A percentile compares a stretch with the other conserved stretches of the same genome.
Evolutionary conservation across 2,888 invertebrate species (phyloP).

Genomic region (Lasius fuliginosus): DNA sequence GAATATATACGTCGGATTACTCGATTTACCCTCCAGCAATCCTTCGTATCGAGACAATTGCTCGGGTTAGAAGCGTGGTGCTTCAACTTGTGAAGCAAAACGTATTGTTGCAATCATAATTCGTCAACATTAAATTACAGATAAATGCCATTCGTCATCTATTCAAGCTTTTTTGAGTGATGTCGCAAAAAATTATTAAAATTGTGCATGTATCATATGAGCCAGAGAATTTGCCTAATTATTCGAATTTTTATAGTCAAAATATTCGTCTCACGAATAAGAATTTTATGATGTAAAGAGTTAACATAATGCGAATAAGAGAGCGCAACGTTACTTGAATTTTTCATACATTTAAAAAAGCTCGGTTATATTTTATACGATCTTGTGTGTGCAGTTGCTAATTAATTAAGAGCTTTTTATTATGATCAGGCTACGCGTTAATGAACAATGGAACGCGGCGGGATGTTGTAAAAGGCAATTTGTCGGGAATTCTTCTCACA

Average conservation of each 20-base stretch:
- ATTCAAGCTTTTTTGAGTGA: conserved; percentile 1
- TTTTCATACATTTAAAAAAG: conserved; percentile 17
- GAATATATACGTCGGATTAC: conserved; percentile 40
- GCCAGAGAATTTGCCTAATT: background rate
- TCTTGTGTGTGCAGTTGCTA: background rate
- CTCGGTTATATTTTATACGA: background rate
- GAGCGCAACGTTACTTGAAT: background rate
- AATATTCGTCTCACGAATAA: background rate
- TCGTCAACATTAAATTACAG: conserved; percentile 35
- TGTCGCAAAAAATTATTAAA: background rate
- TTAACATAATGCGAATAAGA: background rate
- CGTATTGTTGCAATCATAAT: conserved; percentile 56
- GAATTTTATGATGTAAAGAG: background rate
- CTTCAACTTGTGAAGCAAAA: conserved; percentile 63
- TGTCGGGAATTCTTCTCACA: conserved; percentile 47
- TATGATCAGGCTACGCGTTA: conserved; percentile 39
- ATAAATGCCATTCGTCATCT: conserved; percentile 56
- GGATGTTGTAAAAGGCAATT: conserved; percentile 48
- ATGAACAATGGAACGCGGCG: conserved; percentile 32
- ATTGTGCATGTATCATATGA: background rate
- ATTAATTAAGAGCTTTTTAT: conserved; percentile 53
- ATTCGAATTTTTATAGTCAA: background rate
- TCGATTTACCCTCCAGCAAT: conserved; percentile 56
- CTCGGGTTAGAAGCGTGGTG: conserved; percentile 54
- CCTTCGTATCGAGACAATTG: conserved; percentile 70